Base-by-base conservation (phyloP, 1,140 invertebrate species). In the Drosophila orena region DNA sequence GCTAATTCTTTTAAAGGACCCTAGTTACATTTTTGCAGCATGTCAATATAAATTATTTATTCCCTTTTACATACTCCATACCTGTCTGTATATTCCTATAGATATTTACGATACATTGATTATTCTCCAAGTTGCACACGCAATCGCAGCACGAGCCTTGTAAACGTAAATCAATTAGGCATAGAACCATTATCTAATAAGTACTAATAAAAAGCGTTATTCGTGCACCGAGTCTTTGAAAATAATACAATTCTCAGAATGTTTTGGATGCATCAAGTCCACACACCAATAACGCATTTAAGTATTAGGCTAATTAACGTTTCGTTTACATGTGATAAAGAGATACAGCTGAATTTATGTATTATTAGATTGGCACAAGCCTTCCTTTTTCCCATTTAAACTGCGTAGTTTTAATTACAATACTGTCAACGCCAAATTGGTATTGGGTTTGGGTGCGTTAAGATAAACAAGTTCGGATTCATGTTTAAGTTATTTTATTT, bases 11-110 rank as follows among this genome's bases (percentile, higher is more conserved):
- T 42, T 44, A 64, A 50, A 35, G 37, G 40, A 60, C 50, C n/a
- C 53, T 86, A 56, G 79, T 64, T 75, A 59, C 60, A 68, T 68
- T 66, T 85, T 85, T 62, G 69, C 71, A 70, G 43, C 49, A 77
- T 66, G 61, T 79, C 60, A 76, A 52, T 72, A 61, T 47, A 90
- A 89, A 85, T 84, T 89, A 90, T 89, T 90, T 89, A 89, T 84
- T 86, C 69, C 62, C 66, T 49, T 30, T 64, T 65, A 24, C 20
- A 24, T 65, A 77, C 56, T 69, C 40, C 42, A 55, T 69, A 80
- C 61, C 42, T 68, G 58, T 65, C 59, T 75, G 55, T 65, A 70
- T 64, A 83, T 79, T 83, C 74, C 74, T 81, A 75, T 81, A 78
- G 61, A 72, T 81, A 69, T 65, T 61, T 59, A 62, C 56, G 60